Evolutionary conservation across 2,797 vertebrate species (phyloP), one percentile per base, ranked within the genome.

Genomic region (Rhinella marina): DNA sequence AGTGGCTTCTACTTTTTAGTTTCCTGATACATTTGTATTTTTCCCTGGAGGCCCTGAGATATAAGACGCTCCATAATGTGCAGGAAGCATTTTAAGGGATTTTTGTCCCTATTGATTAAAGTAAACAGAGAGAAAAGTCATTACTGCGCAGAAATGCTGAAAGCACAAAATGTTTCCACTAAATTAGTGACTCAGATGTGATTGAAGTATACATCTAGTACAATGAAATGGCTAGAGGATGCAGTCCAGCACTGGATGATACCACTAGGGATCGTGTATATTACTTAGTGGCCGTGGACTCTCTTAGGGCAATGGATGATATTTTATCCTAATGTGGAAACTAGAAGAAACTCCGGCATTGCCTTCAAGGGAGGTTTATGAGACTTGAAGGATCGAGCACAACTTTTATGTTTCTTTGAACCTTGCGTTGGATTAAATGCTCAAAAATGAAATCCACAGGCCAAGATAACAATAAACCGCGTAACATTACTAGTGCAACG

Each of bases 21-120:
- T 73, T 84, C 59, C 79, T 50, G 79, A 81, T 81, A 81, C 57
- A 64, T 81, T 48, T 62, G n/a, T 41, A 66, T 52, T 48, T 75
- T 66, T 85, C 61, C 93, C 95, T 93, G 91, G 91, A 91, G 92
- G 93, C 93, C 93, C 93, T 94, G 94, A 95, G 92, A 94, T 93
- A 94, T 92, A 95, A 94, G 95, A 95, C 95, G 95, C 93, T 93
- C 93, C 93, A 93, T 91, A 92, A 92, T 92, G 75, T 88, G 91
- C 90, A 90, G 61, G 13, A 81, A 80, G 54, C 64, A 41, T 81
- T 81, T 81, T 72, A 70, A 59, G n/a, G 85, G 62, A 70, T 56
- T 16, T 56, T 64, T 78, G 27, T 68, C 62, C 64, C 17, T 56
- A 86, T 56, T 68, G 76, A 86, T 70, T 80, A 80, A 66, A 68